Conservation (phyloP, 2,797 vertebrate species). For the Alectoris magna region DNA sequence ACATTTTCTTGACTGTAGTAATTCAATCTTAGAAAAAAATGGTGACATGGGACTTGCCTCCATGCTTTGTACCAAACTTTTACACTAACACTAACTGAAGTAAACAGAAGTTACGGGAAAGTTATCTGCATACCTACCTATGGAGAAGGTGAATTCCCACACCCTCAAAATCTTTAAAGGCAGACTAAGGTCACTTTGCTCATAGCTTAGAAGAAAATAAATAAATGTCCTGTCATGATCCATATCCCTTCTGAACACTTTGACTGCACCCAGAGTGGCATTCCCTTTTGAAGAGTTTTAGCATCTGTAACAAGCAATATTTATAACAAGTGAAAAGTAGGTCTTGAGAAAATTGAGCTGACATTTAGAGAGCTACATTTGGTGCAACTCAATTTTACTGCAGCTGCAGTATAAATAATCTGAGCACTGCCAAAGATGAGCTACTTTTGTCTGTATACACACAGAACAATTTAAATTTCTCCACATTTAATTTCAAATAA, state of each 20-base stretch:
- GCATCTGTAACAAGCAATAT: constrained; percentile 44
- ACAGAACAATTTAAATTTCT: constrained; percentile 48
- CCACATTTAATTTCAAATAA: constrained; percentile 52
- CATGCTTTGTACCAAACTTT: not conserved
- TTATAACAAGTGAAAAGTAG: constrained; percentile 51
- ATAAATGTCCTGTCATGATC: not conserved
- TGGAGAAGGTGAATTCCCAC: not conserved
- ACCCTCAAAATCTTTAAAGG: not conserved
- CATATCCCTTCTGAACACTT: not conserved
- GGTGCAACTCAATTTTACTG: constrained; percentile 50
- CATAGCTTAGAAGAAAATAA: not conserved
- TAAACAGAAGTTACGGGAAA: not conserved
- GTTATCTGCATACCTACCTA: not conserved
- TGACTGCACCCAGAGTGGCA: not conserved
- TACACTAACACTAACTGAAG: not conserved
- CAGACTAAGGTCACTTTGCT: not conserved
- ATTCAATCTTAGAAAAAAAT: not conserved
- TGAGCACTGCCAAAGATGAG: constrained; percentile 48
- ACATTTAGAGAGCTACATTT: constrained; percentile 63
- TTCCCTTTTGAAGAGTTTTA: constrained; percentile 26
- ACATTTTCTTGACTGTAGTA: not conserved
- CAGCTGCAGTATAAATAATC: constrained; percentile 64
- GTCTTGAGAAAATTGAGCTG: constrained; percentile 61
- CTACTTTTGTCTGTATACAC: constrained; percentile 43
- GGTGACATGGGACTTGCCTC: not conserved